Base-by-base conservation (phyloP, 2,797 vertebrate genomes). In the Tachyglossus aculeatus region DNA sequence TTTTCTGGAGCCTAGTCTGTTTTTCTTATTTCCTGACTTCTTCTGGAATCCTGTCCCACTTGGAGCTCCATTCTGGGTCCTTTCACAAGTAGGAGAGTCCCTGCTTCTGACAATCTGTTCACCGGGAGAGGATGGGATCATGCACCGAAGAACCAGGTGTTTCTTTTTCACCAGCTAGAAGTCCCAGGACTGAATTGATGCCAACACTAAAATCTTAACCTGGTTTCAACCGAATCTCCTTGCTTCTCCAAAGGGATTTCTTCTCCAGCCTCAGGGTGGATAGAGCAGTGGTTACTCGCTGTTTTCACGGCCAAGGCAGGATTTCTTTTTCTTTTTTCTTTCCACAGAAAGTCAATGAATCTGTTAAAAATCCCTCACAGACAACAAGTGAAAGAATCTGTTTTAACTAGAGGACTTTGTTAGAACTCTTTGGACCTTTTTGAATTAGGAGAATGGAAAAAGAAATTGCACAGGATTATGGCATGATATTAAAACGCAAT, bases 11-110 rank as follows among this genome's bases (percentile, higher is more conserved):
- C 68, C 34, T 74, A 66, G 14, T 60, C 57, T 67, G 55, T 61
- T 64, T 73, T 78, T 62, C 77, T 45, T 32, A 54, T 27, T 74
- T 18, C 3, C 38, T 54, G 61, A 63, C 40, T 58, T 16, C 53
- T 44, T 33, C 40, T 45, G 51, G 34, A 11, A 18, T n/a, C 45
- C 25, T 59, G 60, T 57, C 51, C 56, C 54, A 19, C 13, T 62
- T 52, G 41, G 18, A 10, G 54, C 41, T 55, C 43, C 19, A 36
- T 32, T 4, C 15, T 40, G 47, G 27, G 41, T 57, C 40, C 61
- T 39, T 58, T 37, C 27, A 52, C 10, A 27, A 32, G 4, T n/a
- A 54, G 64, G 16, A 59, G 25, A 64, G 43, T 57, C 40, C 29
- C 12, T 27, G 11, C 29, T 47, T 25, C 36, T 53, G 13, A 24